These are phyloP conservation scores for Myiozetetes cayanensis DNA, from an alignment of 2,113 vertebrate genomes.

Conservation along the genomic window DNA sequence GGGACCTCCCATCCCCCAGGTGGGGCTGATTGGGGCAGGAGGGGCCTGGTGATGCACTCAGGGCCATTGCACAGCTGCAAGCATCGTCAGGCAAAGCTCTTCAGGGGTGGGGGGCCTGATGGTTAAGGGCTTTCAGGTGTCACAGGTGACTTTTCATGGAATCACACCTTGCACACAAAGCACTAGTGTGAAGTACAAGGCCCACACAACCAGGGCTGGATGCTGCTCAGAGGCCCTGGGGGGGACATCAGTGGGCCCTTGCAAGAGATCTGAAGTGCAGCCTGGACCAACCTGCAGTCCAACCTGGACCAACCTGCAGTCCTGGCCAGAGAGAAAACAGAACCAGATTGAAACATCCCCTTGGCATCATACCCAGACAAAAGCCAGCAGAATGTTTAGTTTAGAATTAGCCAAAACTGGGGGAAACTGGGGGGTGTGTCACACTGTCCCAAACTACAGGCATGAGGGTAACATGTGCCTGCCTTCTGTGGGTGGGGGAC, in stretches of 20 bases:
- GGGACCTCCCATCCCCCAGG: neutral
- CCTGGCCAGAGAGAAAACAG: neutral
- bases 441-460: accelerated
- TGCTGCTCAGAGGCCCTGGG: neutral
- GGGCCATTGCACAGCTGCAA: neutral
- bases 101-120: neutral
- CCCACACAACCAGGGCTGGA: neutral
- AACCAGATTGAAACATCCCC: accelerated
- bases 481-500: accelerated
- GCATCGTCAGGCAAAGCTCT: neutral
- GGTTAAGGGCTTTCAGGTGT: accelerated
- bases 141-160: neutral
- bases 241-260: neutral
- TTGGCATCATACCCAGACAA: neutral
- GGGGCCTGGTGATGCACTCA: neutral
- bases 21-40: neutral
- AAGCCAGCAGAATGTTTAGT: neutral
- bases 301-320: neutral
- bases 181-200: neutral
- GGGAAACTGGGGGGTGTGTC: neutral
- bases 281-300: too few species aligned
- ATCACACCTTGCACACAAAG: neutral
- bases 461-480: accelerated
- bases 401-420: neutral
- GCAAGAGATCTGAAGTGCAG: neutral